Evolutionary conservation across 1,140 invertebrate species (phyloP).

Genomic region (Dendrolimus kikuchii): DNA sequence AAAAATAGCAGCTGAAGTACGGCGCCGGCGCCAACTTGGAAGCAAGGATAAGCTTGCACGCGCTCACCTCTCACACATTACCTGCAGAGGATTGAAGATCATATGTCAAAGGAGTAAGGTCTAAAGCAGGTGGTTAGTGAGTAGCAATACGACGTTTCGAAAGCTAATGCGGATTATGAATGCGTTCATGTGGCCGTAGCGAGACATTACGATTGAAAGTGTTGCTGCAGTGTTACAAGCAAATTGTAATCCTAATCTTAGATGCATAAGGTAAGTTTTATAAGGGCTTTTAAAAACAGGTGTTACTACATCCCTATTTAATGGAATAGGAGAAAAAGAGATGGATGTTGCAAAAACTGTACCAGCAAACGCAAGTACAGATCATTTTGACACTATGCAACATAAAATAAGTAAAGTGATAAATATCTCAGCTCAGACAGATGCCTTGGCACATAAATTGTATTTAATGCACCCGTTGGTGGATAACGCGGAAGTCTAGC

Average conservation of each 20-base stretch:
- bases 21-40: slow-evolving; percentile 54
- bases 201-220: slow-evolving; percentile 58
- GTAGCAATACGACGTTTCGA: slow-evolving; percentile 33
- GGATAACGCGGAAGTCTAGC: slow-evolving; percentile 31
- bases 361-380: slow-evolving; percentile 40
- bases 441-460: slow-evolving; percentile 39
- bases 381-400: slow-evolving; percentile 50
- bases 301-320: too few relatives aligned
- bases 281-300: too few relatives aligned
- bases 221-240: slow-evolving; percentile 29
- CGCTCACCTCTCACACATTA: slow-evolving; percentile 27
- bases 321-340: slow-evolving; percentile 26
- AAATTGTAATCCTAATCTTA: slow-evolving; percentile 18
- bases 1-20: slow-evolving; percentile 59
- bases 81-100: slow-evolving; percentile 16
- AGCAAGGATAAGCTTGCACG: slow-evolving; percentile 45
- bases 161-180: slow-evolving; percentile 32
- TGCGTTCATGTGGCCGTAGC: slow-evolving; percentile 64
- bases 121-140: slow-evolving; percentile 8
- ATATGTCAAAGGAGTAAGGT: slow-evolving; percentile 23
- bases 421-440: slow-evolving; percentile 51
- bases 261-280: too few relatives aligned
- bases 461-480: slow-evolving; percentile 37
- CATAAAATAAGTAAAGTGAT: slow-evolving; percentile 43
- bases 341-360: slow-evolving; percentile 36